Evolutionary conservation across 2,888 invertebrate genomes (phyloP), one percentile per base, ranked within the genome.

Genomic region (Ephialtes manifestator): DNA sequence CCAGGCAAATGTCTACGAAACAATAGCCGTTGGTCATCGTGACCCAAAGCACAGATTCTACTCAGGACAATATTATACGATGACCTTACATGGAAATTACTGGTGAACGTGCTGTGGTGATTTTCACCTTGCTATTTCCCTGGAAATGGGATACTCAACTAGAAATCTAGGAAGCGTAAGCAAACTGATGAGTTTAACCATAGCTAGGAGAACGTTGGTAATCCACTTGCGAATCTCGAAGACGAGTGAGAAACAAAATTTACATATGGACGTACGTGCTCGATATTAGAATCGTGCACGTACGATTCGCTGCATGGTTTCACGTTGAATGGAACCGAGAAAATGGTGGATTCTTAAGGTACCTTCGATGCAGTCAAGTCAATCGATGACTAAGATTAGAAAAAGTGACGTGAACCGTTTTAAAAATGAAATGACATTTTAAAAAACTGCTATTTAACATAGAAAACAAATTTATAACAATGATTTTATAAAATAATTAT

Each of bases 151-250:
- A 58, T 58, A 58, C 4, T 10, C 18, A 18, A 24, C 24, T 20
- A 24, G 4, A 3, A n/a, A 55, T n/a, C 8, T n/a, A 55, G 43
- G 51, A 72, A 58, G 15, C 39, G 60, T 39, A 53, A 51, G 70
- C 70, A 76, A 75, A 76, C 76, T 58, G 58, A 58, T 28, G 58
- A 81, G 68, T 11, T 3, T 5, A 39, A 18, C 31, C 28, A 15
- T 28, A 35, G 13, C 60, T 68, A 43, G 53, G 15, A 70, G 15
- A 70, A 79, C 46, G 43, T 63, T 53, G 46, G 7, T 75, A 79
- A 83, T 75, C 83, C 79, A 60, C 53, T 70, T 83, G 46, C 53
- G 74, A 48, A 79, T 83, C 60, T 70, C 63, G 70, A 31, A 65
- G 43, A 43, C 35, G 74, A 79, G n/a, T 55, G 75, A 46, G 60